Conservation (phyloP, 1,140 invertebrate species). For the Babylonia areolata region DNA sequence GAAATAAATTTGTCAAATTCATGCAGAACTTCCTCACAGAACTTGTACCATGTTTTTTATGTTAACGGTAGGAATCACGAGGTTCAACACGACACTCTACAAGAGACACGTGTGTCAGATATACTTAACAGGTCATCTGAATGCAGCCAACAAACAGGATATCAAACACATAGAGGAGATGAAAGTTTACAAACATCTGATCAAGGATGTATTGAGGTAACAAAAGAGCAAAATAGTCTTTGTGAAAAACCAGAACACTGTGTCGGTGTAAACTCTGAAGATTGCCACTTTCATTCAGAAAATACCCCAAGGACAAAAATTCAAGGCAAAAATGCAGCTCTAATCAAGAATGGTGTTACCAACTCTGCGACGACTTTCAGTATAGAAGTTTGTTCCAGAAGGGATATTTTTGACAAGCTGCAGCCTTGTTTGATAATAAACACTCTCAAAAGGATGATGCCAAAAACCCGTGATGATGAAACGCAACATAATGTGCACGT, state of each 20-base stretch:
- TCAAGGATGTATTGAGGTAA: not conserved
- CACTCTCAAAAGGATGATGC: not conserved
- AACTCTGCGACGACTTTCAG: not conserved
- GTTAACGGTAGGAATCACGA: too few relatives aligned
- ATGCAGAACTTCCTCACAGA: too few relatives aligned
- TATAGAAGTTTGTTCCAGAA: not conserved
- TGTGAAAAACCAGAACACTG: not conserved
- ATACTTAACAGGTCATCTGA: not conserved
- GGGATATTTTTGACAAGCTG: not conserved
- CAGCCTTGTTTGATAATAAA: not conserved
- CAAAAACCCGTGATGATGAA: too few relatives aligned
- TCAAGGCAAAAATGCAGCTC: not conserved
- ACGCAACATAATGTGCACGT: too few relatives aligned
- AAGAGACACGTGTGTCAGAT: too few relatives aligned
- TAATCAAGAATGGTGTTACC: too few relatives aligned
- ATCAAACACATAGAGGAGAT: not conserved
- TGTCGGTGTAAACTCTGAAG: not conserved
- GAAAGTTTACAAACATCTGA: not conserved
- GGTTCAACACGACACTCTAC: too few relatives aligned
- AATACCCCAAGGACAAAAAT: not conserved
- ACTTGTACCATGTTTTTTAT: too few relatives aligned
- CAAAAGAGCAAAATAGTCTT: not conserved
- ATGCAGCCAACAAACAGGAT: not conserved
- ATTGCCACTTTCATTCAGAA: not conserved
- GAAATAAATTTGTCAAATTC: too few relatives aligned